Base-by-base conservation (phyloP, 2,113 vertebrate species). In the Sturnira hondurensis region DNA sequence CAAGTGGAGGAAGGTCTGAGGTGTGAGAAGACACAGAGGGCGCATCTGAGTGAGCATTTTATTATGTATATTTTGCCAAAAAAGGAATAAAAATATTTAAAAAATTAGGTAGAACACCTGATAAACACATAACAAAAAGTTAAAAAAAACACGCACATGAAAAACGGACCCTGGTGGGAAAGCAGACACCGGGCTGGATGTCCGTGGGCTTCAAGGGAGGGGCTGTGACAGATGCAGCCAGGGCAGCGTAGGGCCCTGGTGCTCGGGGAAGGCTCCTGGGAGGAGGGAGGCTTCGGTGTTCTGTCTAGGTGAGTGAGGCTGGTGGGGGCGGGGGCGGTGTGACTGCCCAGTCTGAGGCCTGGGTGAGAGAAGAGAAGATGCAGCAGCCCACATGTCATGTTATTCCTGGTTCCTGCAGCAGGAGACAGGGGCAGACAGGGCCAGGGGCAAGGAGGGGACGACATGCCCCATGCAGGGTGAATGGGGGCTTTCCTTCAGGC, bases 391-490 rank as follows among this genome's bases (percentile, higher is more conserved):
- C 24, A 3, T 3, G 7, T 61, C 0, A 0, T 14, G 14, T 11
- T 1, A 2, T 74, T 20, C 36, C 54, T 1, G 28, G 22, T 43
- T 56, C 61, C 84, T 17, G 24, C 47, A 22, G 58, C 3, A 17
- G 2, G 15, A 6, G 36, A 36, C 0, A 86, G 74, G 33, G 36
- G 10, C 14, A 22, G 50, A 22, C 12, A 4, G 28, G n/a, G 5
- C 22, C 77, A 8, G 12, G 76, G 45, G 71, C 7, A 36, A 8
- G 31, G 47, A 8, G 47, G 38, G 38, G 17, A 8, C 7, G 12
- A 22, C n/a, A 4, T 0, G 3, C 16, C 7, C 0, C 3, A 24
- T 8, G 2, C 56, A 52, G 87, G 65, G 50, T 5, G 2, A 4
- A 6, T 1, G 17, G 61, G 24, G 12, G 36, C 15, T 16, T 0